These are phyloP conservation scores for Drosophila varians DNA, from an alignment of 1,140 invertebrate species.

Conservation along the genomic window DNA sequence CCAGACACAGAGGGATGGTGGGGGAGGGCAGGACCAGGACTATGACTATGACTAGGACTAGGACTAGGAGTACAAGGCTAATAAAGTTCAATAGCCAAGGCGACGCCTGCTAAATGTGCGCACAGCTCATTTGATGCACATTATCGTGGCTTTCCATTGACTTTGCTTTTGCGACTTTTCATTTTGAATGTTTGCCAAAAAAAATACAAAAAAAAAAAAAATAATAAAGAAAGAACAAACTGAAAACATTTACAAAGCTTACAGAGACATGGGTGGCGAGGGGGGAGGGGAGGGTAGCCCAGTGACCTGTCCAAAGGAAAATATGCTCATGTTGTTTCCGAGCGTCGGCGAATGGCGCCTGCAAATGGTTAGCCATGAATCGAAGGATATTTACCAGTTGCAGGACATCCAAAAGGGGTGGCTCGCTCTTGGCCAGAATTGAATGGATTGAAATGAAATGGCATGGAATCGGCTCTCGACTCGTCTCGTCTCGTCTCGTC, in stretches of 20 bases:
- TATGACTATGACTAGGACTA: constrained; percentile 3
- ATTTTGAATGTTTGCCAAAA: constrained; percentile 72
- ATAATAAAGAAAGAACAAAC: constrained; percentile 49
- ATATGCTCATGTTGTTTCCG: constrained; percentile 69
- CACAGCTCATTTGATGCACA: constrained; percentile 81
- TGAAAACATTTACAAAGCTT: constrained; percentile 74
- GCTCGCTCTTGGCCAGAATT: background rate
- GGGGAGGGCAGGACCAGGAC: background rate
- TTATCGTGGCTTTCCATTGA: constrained; percentile 69
- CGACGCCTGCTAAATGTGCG: constrained; percentile 76
- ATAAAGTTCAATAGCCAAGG: constrained; percentile 80
- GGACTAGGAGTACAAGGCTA: constrained; percentile 56
- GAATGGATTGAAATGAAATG: constrained; percentile 25
- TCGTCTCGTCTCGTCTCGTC: constrained; percentile 41
- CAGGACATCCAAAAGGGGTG: constrained; percentile 8
- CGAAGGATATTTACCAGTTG: constrained; percentile 15
- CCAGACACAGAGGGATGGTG: constrained; percentile 11
- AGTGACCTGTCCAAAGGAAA: constrained; percentile 52
- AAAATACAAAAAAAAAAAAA: background rate
- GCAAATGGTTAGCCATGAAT: constrained; percentile 76
- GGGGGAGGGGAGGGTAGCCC: constrained; percentile 18
- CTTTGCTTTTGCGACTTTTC: constrained; percentile 46
- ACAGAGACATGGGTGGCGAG: background rate
- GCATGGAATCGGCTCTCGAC: constrained; percentile 45
- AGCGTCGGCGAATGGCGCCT: constrained; percentile 61